Evolutionary conservation across 2,888 invertebrate genomes (phyloP).

Genomic region (Clostera curtula): DNA sequence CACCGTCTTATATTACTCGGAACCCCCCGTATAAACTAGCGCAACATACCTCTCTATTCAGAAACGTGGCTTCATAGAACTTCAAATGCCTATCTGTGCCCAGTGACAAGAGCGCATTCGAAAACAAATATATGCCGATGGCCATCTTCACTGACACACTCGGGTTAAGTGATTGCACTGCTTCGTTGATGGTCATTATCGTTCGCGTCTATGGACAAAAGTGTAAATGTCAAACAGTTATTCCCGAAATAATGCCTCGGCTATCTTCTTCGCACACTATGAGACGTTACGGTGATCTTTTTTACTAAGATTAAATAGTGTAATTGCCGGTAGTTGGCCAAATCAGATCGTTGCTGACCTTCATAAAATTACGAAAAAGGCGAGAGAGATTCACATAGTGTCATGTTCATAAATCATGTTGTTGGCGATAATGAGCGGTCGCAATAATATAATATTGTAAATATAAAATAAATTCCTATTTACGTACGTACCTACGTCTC

Average conservation of each 20-base stretch:
- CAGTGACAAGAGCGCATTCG: constrained; percentile 82
- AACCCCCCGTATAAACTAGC: too few relatives aligned
- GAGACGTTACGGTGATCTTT: constrained; percentile 1
- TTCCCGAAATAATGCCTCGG: background rate
- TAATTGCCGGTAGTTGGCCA: too few relatives aligned
- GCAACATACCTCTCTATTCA: constrained; percentile 81
- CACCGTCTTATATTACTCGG: too few relatives aligned
- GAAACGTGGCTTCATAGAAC: constrained; percentile 80
- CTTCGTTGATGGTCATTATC: constrained; percentile 85
- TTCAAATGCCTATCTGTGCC: constrained; percentile 84
- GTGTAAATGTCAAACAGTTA: background rate
- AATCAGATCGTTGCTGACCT: too few relatives aligned
- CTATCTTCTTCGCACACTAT: background rate
- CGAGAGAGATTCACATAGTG: too few relatives aligned
- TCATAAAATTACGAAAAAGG: too few relatives aligned
- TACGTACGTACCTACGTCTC: too few relatives aligned
- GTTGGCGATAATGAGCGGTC: too few relatives aligned
- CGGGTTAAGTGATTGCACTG: constrained; percentile 80
- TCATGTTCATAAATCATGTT: too few relatives aligned
- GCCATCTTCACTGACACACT: constrained; percentile 87
- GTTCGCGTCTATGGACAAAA: constrained; percentile 75
- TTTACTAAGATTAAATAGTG: too few relatives aligned
- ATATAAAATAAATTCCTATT: too few relatives aligned
- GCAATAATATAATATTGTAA: too few relatives aligned
- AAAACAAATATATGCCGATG: constrained; percentile 82